Evolutionary conservation across 1,140 invertebrate genomes (phyloP), one percentile per base, ranked within the genome.

Genomic region (Drosophila aff.): DNA sequence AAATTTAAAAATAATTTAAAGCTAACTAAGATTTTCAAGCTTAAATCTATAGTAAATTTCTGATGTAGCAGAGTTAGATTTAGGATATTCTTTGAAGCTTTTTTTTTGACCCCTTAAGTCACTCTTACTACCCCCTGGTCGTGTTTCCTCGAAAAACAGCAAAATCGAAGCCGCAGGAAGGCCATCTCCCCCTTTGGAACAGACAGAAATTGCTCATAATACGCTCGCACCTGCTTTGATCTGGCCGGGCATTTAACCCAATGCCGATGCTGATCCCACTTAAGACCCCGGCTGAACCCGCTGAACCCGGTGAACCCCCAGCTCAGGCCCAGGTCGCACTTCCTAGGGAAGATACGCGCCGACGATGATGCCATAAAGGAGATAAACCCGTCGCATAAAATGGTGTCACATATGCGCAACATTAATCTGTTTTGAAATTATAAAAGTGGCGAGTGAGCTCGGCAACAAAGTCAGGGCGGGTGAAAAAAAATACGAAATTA

Each of bases 341-440:
- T 59, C 62, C 68, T 61, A 55, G 68, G 6, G 21, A 44, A 52
- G 53, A 64, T 52, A 43, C 49, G 66, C 33, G 53, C 52, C 62
- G 81, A 74, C 80, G 83, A 81, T 89, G 84, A 84, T 89, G 84
- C 84, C 84, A 89, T 89, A 89, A 84, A 87, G 73, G 84, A 89
- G 84, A 89, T 89, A 89, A 89, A 76, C 84, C 85, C 85, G 78
- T 89, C 81, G 85, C 85, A 90, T 90, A 90, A 85, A 90, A 89
- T 89, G 85, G 89, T 89, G 82, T 85, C 91, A 92, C 91, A 92
- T 92, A 92, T 92, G 91, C 91, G 91, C 82, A 76, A 84, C 91
- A 92, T 92, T 92, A 92, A 92, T 92, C 86, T 91, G 81, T 79
- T 89, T 90, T 81, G 81, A 89, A 90, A 89, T 89, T 87, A 90